A percentile compares a stretch with the other conserved stretches of the same genome.
Conservation (phyloP, 1,140 invertebrate genomes). For the Caerostris darwini region DNA sequence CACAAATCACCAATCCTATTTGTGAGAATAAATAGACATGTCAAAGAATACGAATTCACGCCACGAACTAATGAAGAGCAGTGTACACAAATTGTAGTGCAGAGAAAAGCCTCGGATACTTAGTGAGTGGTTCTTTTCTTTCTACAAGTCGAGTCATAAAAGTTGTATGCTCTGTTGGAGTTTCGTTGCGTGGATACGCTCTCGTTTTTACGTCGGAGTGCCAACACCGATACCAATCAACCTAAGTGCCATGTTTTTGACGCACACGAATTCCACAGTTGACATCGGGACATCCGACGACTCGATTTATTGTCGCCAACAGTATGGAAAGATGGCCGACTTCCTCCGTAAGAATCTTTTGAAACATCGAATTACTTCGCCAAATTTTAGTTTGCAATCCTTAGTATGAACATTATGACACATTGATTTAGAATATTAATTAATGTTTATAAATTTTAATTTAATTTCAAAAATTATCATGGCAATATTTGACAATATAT, state of each 20-base stretch:
- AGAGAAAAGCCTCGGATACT: background rate
- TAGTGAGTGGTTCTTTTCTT: background rate
- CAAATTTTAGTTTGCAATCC: too few relatives aligned
- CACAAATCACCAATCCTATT: too few relatives aligned
- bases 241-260: slow-evolving; percentile 34
- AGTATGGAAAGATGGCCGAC: slow-evolving; percentile 19
- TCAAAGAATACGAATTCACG: too few relatives aligned
- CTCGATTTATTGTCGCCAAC: background rate
- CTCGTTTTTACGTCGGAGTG: slow-evolving; percentile 18
- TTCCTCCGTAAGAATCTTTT: background rate
- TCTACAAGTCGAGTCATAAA: slow-evolving; percentile 33
- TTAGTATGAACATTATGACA: too few relatives aligned
- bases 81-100: background rate
- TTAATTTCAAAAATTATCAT: too few relatives aligned
- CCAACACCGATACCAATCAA: slow-evolving; percentile 56
- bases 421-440: too few relatives aligned
- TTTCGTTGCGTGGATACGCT: slow-evolving; percentile 29
- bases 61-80: background rate
- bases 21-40: too few relatives aligned
- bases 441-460: too few relatives aligned
- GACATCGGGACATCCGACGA: background rate
- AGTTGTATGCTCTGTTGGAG: slow-evolving; percentile 59
- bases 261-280: background rate
- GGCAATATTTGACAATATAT: too few relatives aligned
- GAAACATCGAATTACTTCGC: background rate